Conservation (phyloP, 2,797 vertebrate species). For the Ctenochaetus hawaiiensis region DNA sequence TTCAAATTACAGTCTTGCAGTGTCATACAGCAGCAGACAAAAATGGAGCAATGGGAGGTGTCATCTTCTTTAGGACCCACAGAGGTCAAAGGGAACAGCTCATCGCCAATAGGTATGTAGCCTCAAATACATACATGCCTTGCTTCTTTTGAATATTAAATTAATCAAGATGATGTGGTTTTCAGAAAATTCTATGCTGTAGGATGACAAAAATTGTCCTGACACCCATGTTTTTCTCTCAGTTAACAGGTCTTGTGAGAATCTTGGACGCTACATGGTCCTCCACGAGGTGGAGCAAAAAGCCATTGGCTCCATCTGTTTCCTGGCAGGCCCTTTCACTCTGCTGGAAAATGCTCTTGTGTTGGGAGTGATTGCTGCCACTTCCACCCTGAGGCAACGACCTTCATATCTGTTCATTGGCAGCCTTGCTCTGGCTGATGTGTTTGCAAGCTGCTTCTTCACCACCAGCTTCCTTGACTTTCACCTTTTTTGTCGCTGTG, state of each 20-base stretch:
- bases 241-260: constrained; percentile 62
- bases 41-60: constrained; percentile 60
- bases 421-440: constrained; percentile 92
- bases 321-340: constrained; percentile 87
- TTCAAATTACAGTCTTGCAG: constrained; percentile 1
- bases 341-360: constrained; percentile 89
- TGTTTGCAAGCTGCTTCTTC: constrained; percentile 91
- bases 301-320: constrained; percentile 87
- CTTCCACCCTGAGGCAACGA: constrained; percentile 83
- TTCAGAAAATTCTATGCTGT: background rate
- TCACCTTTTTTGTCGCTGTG: constrained; percentile 83
- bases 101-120: constrained; percentile 43
- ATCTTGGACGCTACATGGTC: constrained; percentile 88
- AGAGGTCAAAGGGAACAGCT: constrained; percentile 22
- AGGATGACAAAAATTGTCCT: background rate
- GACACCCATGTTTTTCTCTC: constrained; percentile 32
- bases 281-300: constrained; percentile 80
- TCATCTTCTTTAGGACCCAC: constrained; percentile 4
- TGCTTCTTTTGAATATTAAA: background rate
- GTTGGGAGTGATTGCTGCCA: constrained; percentile 87
- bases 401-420: constrained; percentile 93
- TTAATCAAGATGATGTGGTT: background rate
- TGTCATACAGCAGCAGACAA: background rate
- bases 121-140: background rate
- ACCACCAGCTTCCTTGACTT: constrained; percentile 91